These are phyloP conservation scores for Heliconius eleuchia DNA, from an alignment of 1,140 invertebrate species.

Conservation along the genomic window DNA sequence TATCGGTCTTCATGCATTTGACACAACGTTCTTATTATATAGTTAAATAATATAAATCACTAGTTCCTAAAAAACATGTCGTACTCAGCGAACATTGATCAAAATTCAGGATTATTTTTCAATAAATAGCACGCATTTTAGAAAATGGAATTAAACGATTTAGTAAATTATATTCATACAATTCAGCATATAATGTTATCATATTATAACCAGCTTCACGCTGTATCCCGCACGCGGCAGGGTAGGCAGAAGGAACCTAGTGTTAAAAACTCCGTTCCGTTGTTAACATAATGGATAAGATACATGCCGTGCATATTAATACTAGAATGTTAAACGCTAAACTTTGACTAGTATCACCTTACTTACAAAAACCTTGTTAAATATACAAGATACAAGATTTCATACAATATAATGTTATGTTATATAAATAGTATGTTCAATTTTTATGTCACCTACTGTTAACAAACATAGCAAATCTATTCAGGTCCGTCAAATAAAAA, in stretches of 20 bases:
- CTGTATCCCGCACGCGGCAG: no score
- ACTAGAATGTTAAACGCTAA: constrained; percentile 26
- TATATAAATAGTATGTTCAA: neutral
- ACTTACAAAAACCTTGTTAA: constrained; percentile 41
- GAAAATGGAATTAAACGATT: neutral
- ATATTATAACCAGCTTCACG: no score
- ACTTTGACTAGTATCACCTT: constrained; percentile 53
- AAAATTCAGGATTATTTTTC: neutral
- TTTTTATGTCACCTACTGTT: neutral
- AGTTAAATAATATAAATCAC: constrained; percentile 1
- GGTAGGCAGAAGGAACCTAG: no score
- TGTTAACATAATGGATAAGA: neutral
- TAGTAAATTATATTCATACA: neutral
- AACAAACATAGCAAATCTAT: neutral
- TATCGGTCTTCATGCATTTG: neutral
- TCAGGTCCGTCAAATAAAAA: neutral
- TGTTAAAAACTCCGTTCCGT: neutral
- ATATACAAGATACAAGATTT: constrained; percentile 14
- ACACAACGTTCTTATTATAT: neutral
- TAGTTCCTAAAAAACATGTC: neutral
- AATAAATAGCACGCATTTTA: neutral
- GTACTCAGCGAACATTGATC: neutral
- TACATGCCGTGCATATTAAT: neutral
- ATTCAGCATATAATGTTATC: no score
- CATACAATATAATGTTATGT: constrained; percentile 11